phyloP scores from a whole-genome alignment of 2,888 invertebrate species.

The Andrena flavipes region DNA sequence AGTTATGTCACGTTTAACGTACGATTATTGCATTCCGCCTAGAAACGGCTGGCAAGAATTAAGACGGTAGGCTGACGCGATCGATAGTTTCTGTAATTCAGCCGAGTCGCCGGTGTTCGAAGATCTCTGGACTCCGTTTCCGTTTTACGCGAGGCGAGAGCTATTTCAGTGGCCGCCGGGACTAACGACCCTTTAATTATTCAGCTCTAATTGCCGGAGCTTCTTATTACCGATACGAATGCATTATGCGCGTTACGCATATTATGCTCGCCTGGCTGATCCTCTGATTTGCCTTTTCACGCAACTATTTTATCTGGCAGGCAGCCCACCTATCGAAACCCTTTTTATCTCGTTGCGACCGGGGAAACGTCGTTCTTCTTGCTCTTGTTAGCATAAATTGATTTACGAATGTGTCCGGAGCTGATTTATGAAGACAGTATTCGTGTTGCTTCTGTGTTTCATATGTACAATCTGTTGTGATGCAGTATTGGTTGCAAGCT shows the following conservation, averaged over 20 bases:
- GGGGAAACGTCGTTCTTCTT: not conserved
- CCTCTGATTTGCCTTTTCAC: conserved; percentile 46
- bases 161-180: conserved; percentile 54
- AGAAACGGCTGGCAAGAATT: conserved; percentile 45
- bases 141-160: conserved; percentile 25
- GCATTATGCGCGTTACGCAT: conserved; percentile 55
- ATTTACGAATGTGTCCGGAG: not conserved
- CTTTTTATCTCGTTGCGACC: too few species aligned
- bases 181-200: conserved; percentile 72
- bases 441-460: too few species aligned
- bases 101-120: conserved; percentile 30
- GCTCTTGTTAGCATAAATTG: not conserved
- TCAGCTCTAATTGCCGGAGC: conserved; percentile 68
- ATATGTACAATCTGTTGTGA: too few species aligned
- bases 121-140: conserved; percentile 59
- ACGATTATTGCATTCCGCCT: conserved; percentile 63
- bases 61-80: conserved; percentile 50
- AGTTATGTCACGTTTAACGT: conserved; percentile 59
- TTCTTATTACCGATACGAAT: conserved; percentile 67
- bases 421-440: too few species aligned
- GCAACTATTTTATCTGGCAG: not conserved
- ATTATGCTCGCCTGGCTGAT: conserved; percentile 53
- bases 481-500: too few species aligned
- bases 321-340: not conserved
- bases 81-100: conserved; percentile 64